Percentiles rank a stretch among this genome's conserved stretches.
phyloP scores from a whole-genome alignment of 2,888 invertebrate species.

The Trisateles emortualis region DNA sequence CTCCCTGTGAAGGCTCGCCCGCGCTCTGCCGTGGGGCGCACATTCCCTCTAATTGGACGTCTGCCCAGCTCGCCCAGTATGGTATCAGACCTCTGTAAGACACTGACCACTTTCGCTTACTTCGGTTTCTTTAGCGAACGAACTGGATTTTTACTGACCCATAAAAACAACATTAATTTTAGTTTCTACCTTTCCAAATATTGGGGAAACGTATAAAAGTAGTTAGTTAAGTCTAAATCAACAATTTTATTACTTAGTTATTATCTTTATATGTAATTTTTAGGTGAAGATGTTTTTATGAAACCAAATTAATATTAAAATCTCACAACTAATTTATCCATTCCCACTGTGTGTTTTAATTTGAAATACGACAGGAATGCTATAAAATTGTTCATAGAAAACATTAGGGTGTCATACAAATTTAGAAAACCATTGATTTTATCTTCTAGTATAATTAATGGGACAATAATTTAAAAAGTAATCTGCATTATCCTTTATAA shows the following conservation, averaged over 20 bases:
- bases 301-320: slow-evolving; percentile 23
- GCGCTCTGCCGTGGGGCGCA: slow-evolving; percentile 61
- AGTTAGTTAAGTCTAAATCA: not conserved
- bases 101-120: slow-evolving; percentile 76
- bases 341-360: slow-evolving; percentile 38
- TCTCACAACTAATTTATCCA: slow-evolving; percentile 23
- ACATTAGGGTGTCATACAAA: slow-evolving; percentile 25
- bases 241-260: slow-evolving; percentile 14
- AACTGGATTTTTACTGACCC: slow-evolving; percentile 43
- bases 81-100: slow-evolving; percentile 66
- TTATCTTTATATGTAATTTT: slow-evolving; percentile 14
- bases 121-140: slow-evolving; percentile 49
- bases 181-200: slow-evolving; percentile 19
- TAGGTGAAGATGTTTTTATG: slow-evolving; percentile 12
- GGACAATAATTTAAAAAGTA: slow-evolving; percentile 24
- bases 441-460: slow-evolving; percentile 26
- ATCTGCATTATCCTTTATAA: slow-evolving; percentile 13
- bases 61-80: slow-evolving; percentile 70
- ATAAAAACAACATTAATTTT: slow-evolving; percentile 34
- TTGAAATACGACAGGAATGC: slow-evolving; percentile 42
- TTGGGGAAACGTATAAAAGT: no score
- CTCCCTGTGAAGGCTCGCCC: slow-evolving; percentile 67
- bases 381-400: slow-evolving; percentile 39
- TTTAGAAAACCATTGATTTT: slow-evolving; percentile 28
- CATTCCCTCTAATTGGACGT: slow-evolving; percentile 85